Base-by-base conservation (phyloP, 1,140 invertebrate genomes). In the Drosophila eugracilis region DNA sequence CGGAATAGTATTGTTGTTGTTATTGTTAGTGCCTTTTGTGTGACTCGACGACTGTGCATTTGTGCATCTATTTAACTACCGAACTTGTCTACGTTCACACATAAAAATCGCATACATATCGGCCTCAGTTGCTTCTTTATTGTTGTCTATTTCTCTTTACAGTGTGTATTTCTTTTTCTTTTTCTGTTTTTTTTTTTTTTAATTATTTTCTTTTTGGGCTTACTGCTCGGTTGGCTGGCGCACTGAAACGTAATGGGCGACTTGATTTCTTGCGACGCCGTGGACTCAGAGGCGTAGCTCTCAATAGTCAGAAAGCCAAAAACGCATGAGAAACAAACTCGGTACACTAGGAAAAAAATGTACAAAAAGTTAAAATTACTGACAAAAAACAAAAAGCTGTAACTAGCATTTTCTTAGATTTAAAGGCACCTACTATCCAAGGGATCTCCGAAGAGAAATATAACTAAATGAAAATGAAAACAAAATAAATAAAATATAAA, bases 11-110 rank as follows among this genome's bases (percentile, higher is more conserved):
- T 24, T 41, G 2, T 26, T 26, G 28, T 15, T 47, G 17, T n/a
- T 53, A 15, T 17, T 55, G 28, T 21, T 22, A 22, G 6, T 67
- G 60, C 60, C 63, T 66, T 67, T 66, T 67, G 63, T 67, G 60
- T 49, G 36, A 30, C 41, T 54, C 26, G 42, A n/a, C 26, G 36
- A 19, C 50, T 28, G 26, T 52, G 49, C 63, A 54, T 65, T 75
- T 81, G 59, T 86, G 81, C 78, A 89, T 88, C 84, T 88, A 88
- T 83, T 88, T 88, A 88, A 89, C 83, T 83, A 88, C 83, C 75
- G 72, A 88, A 88, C 84, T 88, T 83, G 84, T 83, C 83, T 83
- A 62, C 84, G 78, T 88, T 88, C 83, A 88, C 83, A 88, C 83
- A 88, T 88, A 88, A 88, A 86, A 86, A 86, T 88, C 83, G 83